A percentile compares a stretch with the other conserved stretches of the same genome.
Evolutionary conservation across 2,113 vertebrate genomes (phyloP).

Genomic region (Apodemus speciosus): DNA sequence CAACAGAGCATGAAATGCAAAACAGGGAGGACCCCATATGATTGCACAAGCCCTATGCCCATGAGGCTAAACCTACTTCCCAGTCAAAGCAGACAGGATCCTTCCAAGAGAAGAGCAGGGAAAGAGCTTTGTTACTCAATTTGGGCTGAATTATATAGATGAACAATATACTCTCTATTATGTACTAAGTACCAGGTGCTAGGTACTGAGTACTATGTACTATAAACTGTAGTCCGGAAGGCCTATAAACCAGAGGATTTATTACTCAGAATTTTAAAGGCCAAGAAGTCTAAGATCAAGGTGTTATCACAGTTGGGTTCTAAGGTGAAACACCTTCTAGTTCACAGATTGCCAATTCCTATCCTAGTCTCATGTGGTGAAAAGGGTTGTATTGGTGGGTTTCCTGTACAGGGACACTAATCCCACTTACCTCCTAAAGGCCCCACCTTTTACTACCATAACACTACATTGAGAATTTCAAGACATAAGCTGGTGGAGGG

Average conservation of each 20-base stretch:
- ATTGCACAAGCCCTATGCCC: not conserved
- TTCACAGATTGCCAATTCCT: not conserved
- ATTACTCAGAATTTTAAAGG: not conserved
- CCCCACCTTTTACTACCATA: not conserved
- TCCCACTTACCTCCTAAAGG: not conserved
- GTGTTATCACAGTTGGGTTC: not conserved
- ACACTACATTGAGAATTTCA: not conserved
- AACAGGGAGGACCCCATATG: not conserved
- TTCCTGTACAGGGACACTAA: not conserved
- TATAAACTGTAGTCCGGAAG: not conserved
- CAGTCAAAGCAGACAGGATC: not conserved
- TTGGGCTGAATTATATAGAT: not conserved
- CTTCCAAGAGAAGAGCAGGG: not conserved
- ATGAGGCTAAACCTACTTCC: not conserved
- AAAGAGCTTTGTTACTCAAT: not conserved
- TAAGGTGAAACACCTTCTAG: not conserved
- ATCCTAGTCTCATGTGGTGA: not conserved
- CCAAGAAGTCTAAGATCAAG: not conserved
- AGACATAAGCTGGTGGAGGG: not conserved
- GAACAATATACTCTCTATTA: not conserved
- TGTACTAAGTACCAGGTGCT: not conserved
- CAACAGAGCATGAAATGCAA: not conserved
- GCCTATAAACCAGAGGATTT: not conserved
- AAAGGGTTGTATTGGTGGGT: not conserved
- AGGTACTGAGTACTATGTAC: not conserved